Conservation (phyloP, 2,113 vertebrate species). For the Cricetomys ansorgei region DNA sequence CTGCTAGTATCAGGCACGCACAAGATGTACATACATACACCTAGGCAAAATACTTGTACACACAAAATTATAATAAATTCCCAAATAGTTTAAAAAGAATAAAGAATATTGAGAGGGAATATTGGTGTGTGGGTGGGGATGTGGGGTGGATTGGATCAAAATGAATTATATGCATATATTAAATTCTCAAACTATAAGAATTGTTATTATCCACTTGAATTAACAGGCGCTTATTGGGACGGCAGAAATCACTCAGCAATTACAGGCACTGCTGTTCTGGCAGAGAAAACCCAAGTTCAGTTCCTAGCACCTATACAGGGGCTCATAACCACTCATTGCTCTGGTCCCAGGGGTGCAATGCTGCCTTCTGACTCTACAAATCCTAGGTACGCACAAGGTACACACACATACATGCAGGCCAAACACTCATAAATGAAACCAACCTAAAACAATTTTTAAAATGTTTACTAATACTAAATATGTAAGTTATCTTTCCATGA, state of each 20-base stretch:
- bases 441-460: not conserved
- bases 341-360: not conserved
- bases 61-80: not conserved
- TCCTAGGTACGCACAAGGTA: not conserved
- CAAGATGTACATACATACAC: not conserved
- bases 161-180: not conserved
- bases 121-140: not conserved
- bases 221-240: not conserved
- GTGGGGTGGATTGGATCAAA: not conserved
- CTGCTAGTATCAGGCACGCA: not conserved
- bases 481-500: not conserved
- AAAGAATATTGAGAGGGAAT: not conserved
- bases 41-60: not conserved
- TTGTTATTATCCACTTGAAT: not conserved
- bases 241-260: not conserved
- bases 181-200: not conserved
- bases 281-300: not conserved
- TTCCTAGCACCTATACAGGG: not conserved
- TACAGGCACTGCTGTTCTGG: not conserved
- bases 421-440: not conserved
- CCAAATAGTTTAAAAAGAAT: not conserved
- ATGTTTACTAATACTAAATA: not conserved
- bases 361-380: not conserved
- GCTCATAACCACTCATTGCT: not conserved
- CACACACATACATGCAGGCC: not conserved